Evolutionary conservation across 2,113 vertebrate species (phyloP).

Genomic region (Chaenocephalus aceratus): DNA sequence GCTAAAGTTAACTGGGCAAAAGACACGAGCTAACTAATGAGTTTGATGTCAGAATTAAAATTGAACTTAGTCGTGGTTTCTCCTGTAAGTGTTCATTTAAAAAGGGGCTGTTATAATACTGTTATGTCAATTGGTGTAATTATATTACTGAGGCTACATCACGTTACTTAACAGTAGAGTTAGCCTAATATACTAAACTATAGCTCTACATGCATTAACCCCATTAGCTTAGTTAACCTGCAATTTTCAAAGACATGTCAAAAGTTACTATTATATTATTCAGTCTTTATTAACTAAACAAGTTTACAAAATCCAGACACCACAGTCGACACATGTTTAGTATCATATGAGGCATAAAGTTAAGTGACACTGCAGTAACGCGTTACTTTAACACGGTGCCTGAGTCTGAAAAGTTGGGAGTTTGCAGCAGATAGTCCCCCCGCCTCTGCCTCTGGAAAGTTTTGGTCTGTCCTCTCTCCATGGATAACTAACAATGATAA

Average conservation of each 20-base stretch:
- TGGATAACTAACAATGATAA: not conserved
- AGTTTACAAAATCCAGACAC: not conserved
- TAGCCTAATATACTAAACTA: not conserved
- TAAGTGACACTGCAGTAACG: not conserved
- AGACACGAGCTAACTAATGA: not conserved
- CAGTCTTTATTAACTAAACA: not conserved
- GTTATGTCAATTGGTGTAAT: not conserved
- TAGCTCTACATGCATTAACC: too few species aligned
- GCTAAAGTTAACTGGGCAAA: too few species aligned
- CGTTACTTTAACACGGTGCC: too few species aligned
- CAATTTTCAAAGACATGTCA: too few species aligned
- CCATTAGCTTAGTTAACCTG: not conserved
- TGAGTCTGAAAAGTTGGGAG: not conserved
- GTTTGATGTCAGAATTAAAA: not conserved
- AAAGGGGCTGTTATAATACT: not conserved
- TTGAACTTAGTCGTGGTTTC: not conserved
- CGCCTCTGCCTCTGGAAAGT: constrained; percentile 17
- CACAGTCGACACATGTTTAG: not conserved
- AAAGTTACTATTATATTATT: not conserved
- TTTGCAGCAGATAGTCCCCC: not conserved
- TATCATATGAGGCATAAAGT: not conserved
- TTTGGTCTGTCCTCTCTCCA: not conserved
- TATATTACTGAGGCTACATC: too few species aligned
- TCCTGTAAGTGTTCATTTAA: not conserved
- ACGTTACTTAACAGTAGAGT: too few species aligned